Conservation (phyloP, 2,888 invertebrate genomes). For the Drepanosiphum platanoidis region DNA sequence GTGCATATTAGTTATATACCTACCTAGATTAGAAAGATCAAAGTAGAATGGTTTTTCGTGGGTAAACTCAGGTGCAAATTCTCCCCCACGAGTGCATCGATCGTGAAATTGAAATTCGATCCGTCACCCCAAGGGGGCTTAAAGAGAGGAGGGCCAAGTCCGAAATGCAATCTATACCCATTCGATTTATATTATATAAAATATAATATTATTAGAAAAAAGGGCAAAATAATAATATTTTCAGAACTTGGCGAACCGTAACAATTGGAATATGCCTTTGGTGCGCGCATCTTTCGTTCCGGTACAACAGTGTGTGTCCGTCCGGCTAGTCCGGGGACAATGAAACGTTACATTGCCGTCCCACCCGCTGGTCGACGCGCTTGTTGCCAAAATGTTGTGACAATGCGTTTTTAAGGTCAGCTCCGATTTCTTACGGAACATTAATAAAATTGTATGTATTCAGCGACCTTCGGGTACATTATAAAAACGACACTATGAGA, state of each 20-base stretch:
- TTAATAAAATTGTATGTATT: constrained; percentile 55
- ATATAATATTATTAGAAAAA: constrained; percentile 40
- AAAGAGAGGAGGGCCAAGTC: constrained; percentile 34
- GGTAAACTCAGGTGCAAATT: constrained; percentile 23
- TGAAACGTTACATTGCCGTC: constrained; percentile 51
- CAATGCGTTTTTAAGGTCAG: constrained; percentile 61
- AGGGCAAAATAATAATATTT: constrained; percentile 60
- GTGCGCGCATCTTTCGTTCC: constrained; percentile 57
- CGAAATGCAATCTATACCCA: constrained; percentile 47
- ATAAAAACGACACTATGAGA: constrained; percentile 45
- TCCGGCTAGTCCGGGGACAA: constrained; percentile 30
- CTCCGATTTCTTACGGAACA: constrained; percentile 61
- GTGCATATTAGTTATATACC: too few relatives aligned
- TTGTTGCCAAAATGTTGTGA: constrained; percentile 62
- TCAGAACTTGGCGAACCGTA: constrained; percentile 59
- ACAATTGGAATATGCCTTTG: constrained; percentile 46
- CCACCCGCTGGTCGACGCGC: constrained; percentile 53
- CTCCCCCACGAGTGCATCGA: constrained; percentile 33
- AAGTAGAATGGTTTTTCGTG: not conserved
- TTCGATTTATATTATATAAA: constrained; percentile 30
- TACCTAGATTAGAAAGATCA: not conserved
- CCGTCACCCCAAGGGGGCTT: constrained; percentile 57
- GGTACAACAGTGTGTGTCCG: constrained; percentile 49
- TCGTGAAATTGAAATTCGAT: constrained; percentile 62
- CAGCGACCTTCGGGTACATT: constrained; percentile 49